Base-by-base conservation (phyloP, 2,797 vertebrate species). In the Labeo calbasu region DNA sequence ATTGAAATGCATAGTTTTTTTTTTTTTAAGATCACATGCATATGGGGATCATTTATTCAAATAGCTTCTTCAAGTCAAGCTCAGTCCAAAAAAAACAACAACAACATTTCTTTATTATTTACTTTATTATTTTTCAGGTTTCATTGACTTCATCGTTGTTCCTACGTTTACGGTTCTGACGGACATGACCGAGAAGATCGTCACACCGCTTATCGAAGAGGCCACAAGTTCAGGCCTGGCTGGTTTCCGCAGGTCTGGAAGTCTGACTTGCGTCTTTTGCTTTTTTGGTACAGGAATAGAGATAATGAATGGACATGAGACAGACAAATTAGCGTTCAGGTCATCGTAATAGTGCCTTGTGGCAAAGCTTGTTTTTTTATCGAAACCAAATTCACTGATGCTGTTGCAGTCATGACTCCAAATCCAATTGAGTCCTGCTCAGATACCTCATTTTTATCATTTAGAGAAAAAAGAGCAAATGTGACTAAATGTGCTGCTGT, bases 61-160 rank as follows among this genome's bases (percentile, higher is more conserved):
- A 25, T 50, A 5, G 46, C 14, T 72, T 28, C 25, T 72, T 50
- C 1, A 63, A 15, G 15, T 48, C 7, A 2, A 70, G 65, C 65
- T 68, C 32, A 40, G 32, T 68, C 3, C 17, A 66, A 11, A 11
- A 36, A n/a, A n/a, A n/a, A n/a, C n/a, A 66, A 21, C 0, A 68
- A n/a, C 6, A 43, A 32, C 2, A 14, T 70, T 46, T 40, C n/a
- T 55, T 28, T 19, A 5, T 55, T 6, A n/a, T 69, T 36, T 79
- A 21, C n/a, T 55, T 28, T 19, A 6, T 55, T 6, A n/a, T 69
- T 36, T 79, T 66, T 23, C 94, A 99, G 98, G 98, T 85, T 99
- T 99, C 91, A 99, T 99, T 79, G 98, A 99, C 92, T 99, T 98
- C 92, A 99, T 99, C 0, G 98, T 99, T 93, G 96, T 99, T 79